Evolutionary conservation across 1,140 invertebrate species (phyloP).

Genomic region (Lordiphosa collinella): DNA sequence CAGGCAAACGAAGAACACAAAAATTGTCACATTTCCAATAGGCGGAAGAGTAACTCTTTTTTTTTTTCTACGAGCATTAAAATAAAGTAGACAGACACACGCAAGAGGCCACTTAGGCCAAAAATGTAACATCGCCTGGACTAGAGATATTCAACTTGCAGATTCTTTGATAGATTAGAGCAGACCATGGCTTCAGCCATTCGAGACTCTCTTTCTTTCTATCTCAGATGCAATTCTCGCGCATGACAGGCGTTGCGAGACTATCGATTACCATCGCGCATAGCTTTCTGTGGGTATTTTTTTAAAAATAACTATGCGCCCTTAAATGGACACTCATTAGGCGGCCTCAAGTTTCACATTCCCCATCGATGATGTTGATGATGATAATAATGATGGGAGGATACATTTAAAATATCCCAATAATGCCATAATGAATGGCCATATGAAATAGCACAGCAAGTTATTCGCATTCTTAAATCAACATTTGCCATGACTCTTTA

Average conservation of each 20-base stretch:
- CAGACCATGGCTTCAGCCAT: not conserved
- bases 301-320: constrained; percentile 10
- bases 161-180: constrained; percentile 63
- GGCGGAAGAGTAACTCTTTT: not conserved
- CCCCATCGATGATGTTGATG: not conserved
- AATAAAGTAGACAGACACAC: constrained; percentile 25
- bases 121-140: constrained; percentile 53
- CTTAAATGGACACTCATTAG: constrained; percentile 9
- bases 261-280: constrained; percentile 61
- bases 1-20: constrained; percentile 27
- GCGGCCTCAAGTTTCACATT: not conserved
- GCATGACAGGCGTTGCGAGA: constrained; percentile 68
- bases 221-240: constrained; percentile 60
- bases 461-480: too few species aligned
- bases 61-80: constrained; percentile 12
- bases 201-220: constrained; percentile 19
- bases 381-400: too few species aligned
- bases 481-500: too few species aligned
- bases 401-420: too few species aligned
- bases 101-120: constrained; percentile 70
- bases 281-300: constrained; percentile 11
- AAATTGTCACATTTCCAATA: constrained; percentile 55
- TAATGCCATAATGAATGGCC: too few species aligned
- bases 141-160: constrained; percentile 36
- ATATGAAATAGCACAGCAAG: too few species aligned